Evolutionary conservation across 2,797 vertebrate species (phyloP), one percentile per base, ranked within the genome.

Genomic region (Enteromius afrohamiltoni): DNA sequence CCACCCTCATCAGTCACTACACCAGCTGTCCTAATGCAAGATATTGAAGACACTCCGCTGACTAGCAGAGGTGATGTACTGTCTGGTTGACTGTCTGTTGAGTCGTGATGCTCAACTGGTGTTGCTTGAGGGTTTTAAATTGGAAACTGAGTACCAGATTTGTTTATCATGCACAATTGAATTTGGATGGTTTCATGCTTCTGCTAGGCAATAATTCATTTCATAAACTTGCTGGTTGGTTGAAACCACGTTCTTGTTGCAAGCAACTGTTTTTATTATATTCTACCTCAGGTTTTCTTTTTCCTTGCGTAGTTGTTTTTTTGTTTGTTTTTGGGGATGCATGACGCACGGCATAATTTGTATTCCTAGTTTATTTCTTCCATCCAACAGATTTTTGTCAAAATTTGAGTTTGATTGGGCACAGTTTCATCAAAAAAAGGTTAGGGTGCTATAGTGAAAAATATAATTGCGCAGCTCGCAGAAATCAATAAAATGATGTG

Each of bases 11-110:
- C 64, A 71, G 51, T 62, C 65, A 71, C 51, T 65, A 49, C 75
- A 49, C 65, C 65, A 70, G 75, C 68, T 78, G 64, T 83, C 65
- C 82, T 77, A 75, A 76, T 26, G 42, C 14, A 7, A 74, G 29
- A 16, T 82, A 29, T 64, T 40, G 58, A 74, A 62, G 58, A 65
- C 31, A 26, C 45, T 37, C 16, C 31, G 40, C 71, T 40, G 49
- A 80, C 47, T 42, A 40, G 69, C 58, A 51, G 19, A 64, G 60
- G 67, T 67, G 3, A 76, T 75, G 6, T 65, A 26, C 60, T 64
- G 31, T 51, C 26, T 47, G 26, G 21, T 64, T 47, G 10, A 42
- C 42, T 42, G 42, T 42, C 13, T 47, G 13, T 73, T n/a, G 37
- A 58, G 34, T 34, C 3, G n/a, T 31, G 62, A 64, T 64, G 31